A percentile compares a stretch with the other conserved stretches of the same genome.
phyloP scores from a whole-genome alignment of 1,140 invertebrate genomes.

The Pseudomyrmex flavicornis region DNA sequence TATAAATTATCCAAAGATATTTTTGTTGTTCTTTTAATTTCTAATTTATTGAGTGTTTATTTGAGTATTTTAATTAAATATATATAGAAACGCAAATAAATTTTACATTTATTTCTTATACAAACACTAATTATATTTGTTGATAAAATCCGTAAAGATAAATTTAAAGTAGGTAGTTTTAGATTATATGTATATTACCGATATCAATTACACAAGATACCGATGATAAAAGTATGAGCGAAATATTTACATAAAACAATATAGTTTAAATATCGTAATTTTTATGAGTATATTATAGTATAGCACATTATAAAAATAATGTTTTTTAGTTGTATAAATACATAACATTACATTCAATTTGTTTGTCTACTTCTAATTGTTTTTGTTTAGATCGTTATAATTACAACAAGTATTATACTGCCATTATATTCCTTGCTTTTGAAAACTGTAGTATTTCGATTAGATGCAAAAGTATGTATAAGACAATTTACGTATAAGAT shows the following conservation, averaged over 20 bases:
- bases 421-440: slow-evolving; percentile 29
- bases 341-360: neutral
- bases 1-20: slow-evolving; percentile 23
- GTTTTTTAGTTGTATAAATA: neutral
- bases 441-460: slow-evolving; percentile 12
- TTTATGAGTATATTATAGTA: neutral
- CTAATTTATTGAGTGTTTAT: neutral
- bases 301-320: neutral
- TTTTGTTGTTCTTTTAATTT: neutral
- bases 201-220: neutral
- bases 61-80: neutral
- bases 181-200: neutral
- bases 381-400: slow-evolving; percentile 10
- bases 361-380: too few relatives aligned
- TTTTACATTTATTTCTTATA: neutral
- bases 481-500: neutral
- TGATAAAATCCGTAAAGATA: slow-evolving; percentile 18
- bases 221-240: neutral
- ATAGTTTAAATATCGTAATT: too few relatives aligned
- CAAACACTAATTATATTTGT: slow-evolving; percentile 31
- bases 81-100: slow-evolving; percentile 8
- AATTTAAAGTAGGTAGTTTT: slow-evolving; percentile 19
- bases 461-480: neutral
- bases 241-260: neutral
- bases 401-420: slow-evolving; percentile 39